Base-by-base conservation (phyloP, 2,888 invertebrate species). In the Cacoxenus indagator region DNA sequence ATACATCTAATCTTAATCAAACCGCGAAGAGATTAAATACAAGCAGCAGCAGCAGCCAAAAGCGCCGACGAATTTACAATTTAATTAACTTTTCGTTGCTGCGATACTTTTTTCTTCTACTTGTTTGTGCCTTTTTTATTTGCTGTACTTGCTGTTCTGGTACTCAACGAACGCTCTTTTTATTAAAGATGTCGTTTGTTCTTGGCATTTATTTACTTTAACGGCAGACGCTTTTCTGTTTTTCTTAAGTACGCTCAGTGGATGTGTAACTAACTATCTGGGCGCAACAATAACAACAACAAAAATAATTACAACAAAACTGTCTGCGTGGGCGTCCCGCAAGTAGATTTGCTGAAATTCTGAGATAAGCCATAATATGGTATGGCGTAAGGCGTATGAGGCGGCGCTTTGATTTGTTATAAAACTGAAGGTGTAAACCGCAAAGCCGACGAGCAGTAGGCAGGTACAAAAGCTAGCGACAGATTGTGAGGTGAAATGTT, bases 61-160 rank as follows among this genome's bases (percentile, higher is more conserved):
- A 11, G 61, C 61, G 48, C 29, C 31, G 51, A 46, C 62, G 65
- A 65, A 73, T 78, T 73, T 80, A 84, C 83, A 84, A 83, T 85
- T 83, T 83, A 84, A 83, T 83, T 83, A 85, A 82, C 77, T 85
- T 85, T 84, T 79, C 62, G 46, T 61, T 24, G 51, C 19, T 71
- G 26, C 2, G 51, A 17, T 17, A 4, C 27, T 31, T 22, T 4
- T 22, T 57, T 24, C 62, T 4, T 29, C 11, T n/a, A 72, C 73
- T 73, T 71, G 78, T 80, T 66, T 74, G 73, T 75, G 79, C 75
- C 68, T 70, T 78, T 67, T 59, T 4, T n/a, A 19, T 59, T 62
- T 67, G 66, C 61, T 68, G 64, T 59, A 48, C 43, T 57, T 64
- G 48, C 59, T 54, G 66, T 54, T 65, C 61, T 9, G 64, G 70